Evolutionary conservation across 2,797 vertebrate species (phyloP), one percentile per base, ranked within the genome.

Genomic region (Microtus agrestis): DNA sequence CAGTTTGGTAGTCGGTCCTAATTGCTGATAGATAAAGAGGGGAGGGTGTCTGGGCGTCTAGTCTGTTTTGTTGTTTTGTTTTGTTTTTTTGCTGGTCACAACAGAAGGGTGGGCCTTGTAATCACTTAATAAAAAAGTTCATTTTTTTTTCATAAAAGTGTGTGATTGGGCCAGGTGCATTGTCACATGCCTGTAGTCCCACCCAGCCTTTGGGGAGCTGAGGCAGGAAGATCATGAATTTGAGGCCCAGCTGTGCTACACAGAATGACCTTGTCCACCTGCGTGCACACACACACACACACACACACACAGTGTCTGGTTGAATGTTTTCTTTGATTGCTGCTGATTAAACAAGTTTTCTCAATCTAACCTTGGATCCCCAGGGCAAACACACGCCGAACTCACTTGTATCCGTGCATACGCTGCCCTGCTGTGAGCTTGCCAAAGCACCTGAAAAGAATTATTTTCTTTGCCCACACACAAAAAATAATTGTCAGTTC

Each of bases 391-490:
- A 97, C 9, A 0, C 78, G 97, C 92, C 48, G 76, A 96, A 96
- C 46, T 96, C 37, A 13, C 51, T 97, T 96, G 95, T 89, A 59
- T 4, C 19, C 54, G 51, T 90, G 86, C 65, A 85, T 69, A 96
- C 0, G 0, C 31, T 23, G 74, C 84, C 93, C 95, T 96, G 93
- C 0, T 87, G 93, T 71, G 34, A 46, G 91, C 19, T 54, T 98
- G 96, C 97, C 97, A 97, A 98, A 91, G 65, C 96, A 97, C 96
- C 98, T 95, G 96, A 98, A 98, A 98, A 97, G 90, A 98, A 98
- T 95, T 96, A 96, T 93, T 97, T 96, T 81, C 94, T 76, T 87
- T 91, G 56, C 13, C 69, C 40, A 59, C 10, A 89, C 65, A 78
- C n/a, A 97, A 95, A 98, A 98, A 97, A 97, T 81, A 97, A 97